Conservation (phyloP, 2,797 vertebrate species). For the Pteronotus mesoamericanus region DNA sequence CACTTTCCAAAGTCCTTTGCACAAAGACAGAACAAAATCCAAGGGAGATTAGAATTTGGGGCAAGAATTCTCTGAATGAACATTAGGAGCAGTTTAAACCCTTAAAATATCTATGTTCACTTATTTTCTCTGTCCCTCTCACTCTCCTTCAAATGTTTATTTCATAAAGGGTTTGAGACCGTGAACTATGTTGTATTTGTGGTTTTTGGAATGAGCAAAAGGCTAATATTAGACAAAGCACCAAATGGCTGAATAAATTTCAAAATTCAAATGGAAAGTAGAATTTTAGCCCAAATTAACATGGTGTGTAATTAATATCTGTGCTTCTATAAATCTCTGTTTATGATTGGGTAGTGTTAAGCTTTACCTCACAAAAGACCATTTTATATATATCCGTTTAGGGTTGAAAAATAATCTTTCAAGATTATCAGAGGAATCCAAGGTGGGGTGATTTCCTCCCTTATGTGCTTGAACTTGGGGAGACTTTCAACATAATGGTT, state of each 20-base stretch:
- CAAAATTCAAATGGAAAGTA: background rate
- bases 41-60: background rate
- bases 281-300: background rate
- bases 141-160: background rate
- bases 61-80: background rate
- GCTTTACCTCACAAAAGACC: slow-evolving; percentile 45
- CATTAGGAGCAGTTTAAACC: background rate
- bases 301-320: background rate
- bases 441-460: slow-evolving; percentile 45
- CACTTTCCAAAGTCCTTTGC: background rate
- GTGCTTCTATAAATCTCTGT: background rate
- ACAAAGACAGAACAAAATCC: background rate
- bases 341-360: background rate
- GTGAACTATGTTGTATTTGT: background rate
- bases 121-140: background rate
- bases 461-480: slow-evolving; percentile 57
- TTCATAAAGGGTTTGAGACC: background rate
- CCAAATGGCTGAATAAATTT: background rate
- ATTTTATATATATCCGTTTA: slow-evolving; percentile 60
- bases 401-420: slow-evolving; percentile 54
- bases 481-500: slow-evolving; percentile 60
- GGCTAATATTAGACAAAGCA: background rate
- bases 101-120: background rate
- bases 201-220: background rate
- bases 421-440: slow-evolving; percentile 66